Conservation (phyloP, 2,888 invertebrate species). For the Dendrolimus houi region DNA sequence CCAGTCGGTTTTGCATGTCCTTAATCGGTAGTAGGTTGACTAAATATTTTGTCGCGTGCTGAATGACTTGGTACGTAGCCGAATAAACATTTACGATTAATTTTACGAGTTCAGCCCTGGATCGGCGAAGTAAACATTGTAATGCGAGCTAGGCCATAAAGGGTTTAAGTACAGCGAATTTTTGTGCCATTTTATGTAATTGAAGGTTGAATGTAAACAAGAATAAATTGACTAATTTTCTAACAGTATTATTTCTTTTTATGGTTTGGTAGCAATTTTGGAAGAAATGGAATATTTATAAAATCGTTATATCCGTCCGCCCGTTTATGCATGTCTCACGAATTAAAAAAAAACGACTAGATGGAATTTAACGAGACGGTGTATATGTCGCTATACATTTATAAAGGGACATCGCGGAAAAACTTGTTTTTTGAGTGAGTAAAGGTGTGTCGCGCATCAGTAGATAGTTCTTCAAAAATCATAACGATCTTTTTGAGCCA, state of each 20-base stretch:
- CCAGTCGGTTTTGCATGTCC: conserved; percentile 43
- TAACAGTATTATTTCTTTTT: background rate
- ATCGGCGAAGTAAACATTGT: conserved; percentile 17
- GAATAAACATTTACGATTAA: conserved; percentile 42
- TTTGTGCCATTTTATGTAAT: background rate
- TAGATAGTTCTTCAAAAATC: no score
- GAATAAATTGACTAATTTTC: background rate
- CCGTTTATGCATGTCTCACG: no score
- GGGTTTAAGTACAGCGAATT: background rate
- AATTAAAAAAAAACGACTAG: no score
- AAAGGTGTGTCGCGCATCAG: no score
- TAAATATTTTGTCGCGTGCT: conserved; percentile 59
- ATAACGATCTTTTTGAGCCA: no score
- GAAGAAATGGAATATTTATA: background rate
- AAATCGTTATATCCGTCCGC: background rate
- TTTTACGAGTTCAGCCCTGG: conserved; percentile 26
- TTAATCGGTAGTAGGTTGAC: conserved; percentile 39
- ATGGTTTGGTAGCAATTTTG: background rate
- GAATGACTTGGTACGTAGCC: conserved; percentile 32
- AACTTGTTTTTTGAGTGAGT: no score
- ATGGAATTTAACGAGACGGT: no score
- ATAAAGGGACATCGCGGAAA: no score
- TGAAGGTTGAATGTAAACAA: background rate
- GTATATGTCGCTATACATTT: no score
- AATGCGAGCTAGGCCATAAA: conserved; percentile 1